These are phyloP conservation scores for Ceratina japonica DNA, from an alignment of 1,140 invertebrate genomes.

Conservation along the genomic window DNA sequence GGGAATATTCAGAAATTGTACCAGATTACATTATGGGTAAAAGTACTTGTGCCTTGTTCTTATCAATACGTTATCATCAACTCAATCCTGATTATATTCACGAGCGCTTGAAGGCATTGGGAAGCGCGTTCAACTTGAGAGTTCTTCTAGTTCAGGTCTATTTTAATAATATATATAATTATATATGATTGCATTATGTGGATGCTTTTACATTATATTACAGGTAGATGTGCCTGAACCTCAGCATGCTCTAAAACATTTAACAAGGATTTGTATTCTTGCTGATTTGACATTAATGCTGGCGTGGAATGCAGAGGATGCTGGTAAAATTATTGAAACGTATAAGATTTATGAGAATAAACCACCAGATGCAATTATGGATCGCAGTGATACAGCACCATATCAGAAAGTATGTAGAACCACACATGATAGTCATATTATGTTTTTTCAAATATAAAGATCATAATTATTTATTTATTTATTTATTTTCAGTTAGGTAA, in stretches of 20 bases:
- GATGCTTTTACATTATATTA: not conserved
- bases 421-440: conserved; percentile 55
- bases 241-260: conserved; percentile 91
- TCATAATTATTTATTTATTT: conserved; percentile 37
- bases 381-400: conserved; percentile 88
- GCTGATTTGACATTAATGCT: conserved; percentile 96
- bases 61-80: conserved; percentile 95
- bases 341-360: conserved; percentile 98
- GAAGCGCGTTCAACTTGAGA: conserved; percentile 90
- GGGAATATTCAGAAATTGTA: conserved; percentile 92
- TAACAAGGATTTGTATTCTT: conserved; percentile 94
- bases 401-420: conserved; percentile 84
- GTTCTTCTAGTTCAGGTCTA: conserved; percentile 92
- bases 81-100: conserved; percentile 98
- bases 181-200: conserved; percentile 17
- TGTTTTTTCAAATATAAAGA: not conserved
- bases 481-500: conserved; percentile 83
- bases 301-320: conserved; percentile 96
- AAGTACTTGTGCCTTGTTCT: conserved; percentile 91
- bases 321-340: conserved; percentile 95
- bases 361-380: conserved; percentile 95
- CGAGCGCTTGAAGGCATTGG: conserved; percentile 91
- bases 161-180: not conserved
- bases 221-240: conserved; percentile 92
- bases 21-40: conserved; percentile 96